Evolutionary conservation across 1,140 invertebrate genomes (phyloP).

Genomic region (Archivesica marissinica): DNA sequence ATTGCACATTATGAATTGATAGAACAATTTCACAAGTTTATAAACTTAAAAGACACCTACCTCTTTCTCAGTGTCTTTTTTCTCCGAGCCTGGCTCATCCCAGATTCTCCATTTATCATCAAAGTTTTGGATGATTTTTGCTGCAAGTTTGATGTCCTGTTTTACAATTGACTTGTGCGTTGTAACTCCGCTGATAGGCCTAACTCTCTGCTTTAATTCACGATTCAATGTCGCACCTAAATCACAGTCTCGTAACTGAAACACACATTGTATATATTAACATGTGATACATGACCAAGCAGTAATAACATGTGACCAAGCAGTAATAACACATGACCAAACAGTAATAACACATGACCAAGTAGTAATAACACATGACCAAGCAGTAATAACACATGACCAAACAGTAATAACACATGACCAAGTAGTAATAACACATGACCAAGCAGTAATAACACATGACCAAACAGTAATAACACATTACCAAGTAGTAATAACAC

Average conservation of each 20-base stretch:
- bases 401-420: too few relatives aligned
- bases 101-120: slow-evolving; percentile 94
- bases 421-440: too few relatives aligned
- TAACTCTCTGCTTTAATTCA: slow-evolving; percentile 95
- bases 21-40: neutral
- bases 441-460: too few relatives aligned
- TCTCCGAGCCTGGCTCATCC: slow-evolving; percentile 86
- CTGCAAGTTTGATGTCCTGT: slow-evolving; percentile 96
- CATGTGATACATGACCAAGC: too few relatives aligned
- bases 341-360: too few relatives aligned
- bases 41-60: slow-evolving; percentile 45
- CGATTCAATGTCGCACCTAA: slow-evolving; percentile 97
- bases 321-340: too few relatives aligned
- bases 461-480: too few relatives aligned
- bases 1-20: neutral
- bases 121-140: slow-evolving; percentile 97
- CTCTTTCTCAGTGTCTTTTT: slow-evolving; percentile 80
- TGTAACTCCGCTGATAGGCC: slow-evolving; percentile 96
- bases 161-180: slow-evolving; percentile 94
- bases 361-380: too few relatives aligned
- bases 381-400: too few relatives aligned
- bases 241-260: slow-evolving; percentile 94
- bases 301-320: too few relatives aligned
- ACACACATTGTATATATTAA: too few relatives aligned
- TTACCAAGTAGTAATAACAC: too few relatives aligned